Percentiles rank a stretch among this genome's conserved stretches.
Evolutionary conservation across 2,113 vertebrate genomes (phyloP).

Genomic region (Ranitomeya imitator): DNA sequence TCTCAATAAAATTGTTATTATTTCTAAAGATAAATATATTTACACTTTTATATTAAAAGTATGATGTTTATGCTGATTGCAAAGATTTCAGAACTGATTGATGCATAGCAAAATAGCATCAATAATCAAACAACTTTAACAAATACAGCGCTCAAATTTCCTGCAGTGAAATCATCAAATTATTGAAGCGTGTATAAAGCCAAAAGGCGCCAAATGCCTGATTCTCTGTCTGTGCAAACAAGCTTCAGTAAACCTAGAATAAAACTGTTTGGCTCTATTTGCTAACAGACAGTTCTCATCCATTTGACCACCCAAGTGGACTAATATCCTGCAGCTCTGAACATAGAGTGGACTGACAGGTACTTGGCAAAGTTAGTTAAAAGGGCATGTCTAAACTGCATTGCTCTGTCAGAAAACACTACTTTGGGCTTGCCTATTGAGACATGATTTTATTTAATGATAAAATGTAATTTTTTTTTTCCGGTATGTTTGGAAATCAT

Average conservation of each 20-base stretch:
- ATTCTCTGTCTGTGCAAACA: background rate
- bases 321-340: background rate
- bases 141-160: background rate
- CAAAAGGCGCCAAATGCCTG: background rate
- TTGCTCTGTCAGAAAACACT: background rate
- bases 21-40: too few relatives aligned
- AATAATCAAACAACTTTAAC: background rate
- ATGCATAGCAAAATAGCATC: background rate
- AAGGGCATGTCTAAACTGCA: background rate
- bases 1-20: too few relatives aligned
- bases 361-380: background rate
- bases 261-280: background rate
- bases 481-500: background rate
- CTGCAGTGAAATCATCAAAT: background rate
- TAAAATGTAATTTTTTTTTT: background rate
- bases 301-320: constrained; percentile 13
- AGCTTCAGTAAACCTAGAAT: background rate
- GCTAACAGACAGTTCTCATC: constrained; percentile 1
- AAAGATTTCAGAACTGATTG: background rate
- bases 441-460: background rate
- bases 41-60: too few relatives aligned
- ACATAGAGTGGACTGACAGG: background rate
- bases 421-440: background rate
- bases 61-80: background rate
- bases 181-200: background rate